These are phyloP conservation scores for Romanogobio albipinnatus DNA, from an alignment of 2,113 vertebrate species.

Conservation along the genomic window DNA sequence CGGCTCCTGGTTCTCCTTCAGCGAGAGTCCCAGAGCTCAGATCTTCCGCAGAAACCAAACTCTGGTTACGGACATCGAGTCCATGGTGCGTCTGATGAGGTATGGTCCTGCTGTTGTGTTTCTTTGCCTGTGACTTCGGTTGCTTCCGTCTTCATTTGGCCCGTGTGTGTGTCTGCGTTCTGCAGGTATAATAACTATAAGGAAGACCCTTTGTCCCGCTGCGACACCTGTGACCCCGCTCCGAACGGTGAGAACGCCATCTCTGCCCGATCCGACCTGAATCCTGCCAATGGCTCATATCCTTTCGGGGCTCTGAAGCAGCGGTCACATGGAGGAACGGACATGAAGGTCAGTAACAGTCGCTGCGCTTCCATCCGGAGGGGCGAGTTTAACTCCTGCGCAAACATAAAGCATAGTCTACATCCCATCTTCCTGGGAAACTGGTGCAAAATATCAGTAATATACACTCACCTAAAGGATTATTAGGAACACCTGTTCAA, in stretches of 20 bases:
- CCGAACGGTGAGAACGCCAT: constrained; percentile 89
- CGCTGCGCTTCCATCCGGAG: too few species aligned
- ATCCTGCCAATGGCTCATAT: constrained; percentile 89
- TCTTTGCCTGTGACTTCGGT: neutral
- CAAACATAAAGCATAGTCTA: too few species aligned
- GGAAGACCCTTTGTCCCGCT: constrained; percentile 85
- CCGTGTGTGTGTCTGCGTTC: neutral
- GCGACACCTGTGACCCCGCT: constrained; percentile 78
- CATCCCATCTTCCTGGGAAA: too few species aligned
- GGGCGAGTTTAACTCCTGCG: too few species aligned
- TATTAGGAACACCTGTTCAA: too few species aligned
- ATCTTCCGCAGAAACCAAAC: constrained; percentile 92
- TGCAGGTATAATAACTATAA: constrained; percentile 90
- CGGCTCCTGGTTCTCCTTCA: constrained; percentile 89
- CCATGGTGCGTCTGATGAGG: constrained; percentile 94
- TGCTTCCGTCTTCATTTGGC: neutral
- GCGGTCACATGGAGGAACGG: constrained; percentile 88
- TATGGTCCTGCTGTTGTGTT: constrained; percentile 54
- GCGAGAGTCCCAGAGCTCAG: constrained; percentile 85
- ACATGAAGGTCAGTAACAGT: constrained; percentile 83
- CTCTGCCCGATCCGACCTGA: constrained; percentile 91
- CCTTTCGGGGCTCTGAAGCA: constrained; percentile 89
- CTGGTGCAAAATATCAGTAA: too few species aligned
- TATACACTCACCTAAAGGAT: too few species aligned
- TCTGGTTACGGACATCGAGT: constrained; percentile 79